These are phyloP conservation scores for Hyppa rectilinea DNA, from an alignment of 2,888 invertebrate genomes.

Conservation along the genomic window DNA sequence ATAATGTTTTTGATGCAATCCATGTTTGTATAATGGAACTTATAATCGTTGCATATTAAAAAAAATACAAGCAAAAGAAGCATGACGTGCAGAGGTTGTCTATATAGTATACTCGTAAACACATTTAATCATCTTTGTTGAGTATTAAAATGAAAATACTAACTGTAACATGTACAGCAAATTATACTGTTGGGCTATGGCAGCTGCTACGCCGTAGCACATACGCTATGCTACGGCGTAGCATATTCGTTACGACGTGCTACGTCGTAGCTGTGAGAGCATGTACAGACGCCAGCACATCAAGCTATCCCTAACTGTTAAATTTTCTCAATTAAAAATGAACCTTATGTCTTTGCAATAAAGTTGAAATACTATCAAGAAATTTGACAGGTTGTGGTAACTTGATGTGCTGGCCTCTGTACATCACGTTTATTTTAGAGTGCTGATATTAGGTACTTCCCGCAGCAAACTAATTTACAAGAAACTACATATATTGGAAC, in stretches of 20 bases:
- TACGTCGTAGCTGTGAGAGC: background rate
- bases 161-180: background rate
- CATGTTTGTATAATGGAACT: background rate
- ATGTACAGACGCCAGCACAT: no score
- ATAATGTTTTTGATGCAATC: background rate
- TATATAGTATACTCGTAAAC: no score
- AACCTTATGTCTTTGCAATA: no score
- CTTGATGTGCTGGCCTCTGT: no score
- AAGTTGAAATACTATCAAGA: no score
- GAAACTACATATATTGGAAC: background rate
- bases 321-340: no score
- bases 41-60: background rate
- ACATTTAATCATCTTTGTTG: background rate
- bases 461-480: background rate
- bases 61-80: background rate
- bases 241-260: background rate
- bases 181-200: no score
- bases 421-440: background rate
- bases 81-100: background rate
- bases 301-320: no score
- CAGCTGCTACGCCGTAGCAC: conserved; percentile 8
- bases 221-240: background rate
- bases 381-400: no score
- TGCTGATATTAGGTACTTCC: background rate
- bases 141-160: background rate